A percentile compares a stretch with the other conserved stretches of the same genome.
These are phyloP conservation scores for Bombus polaris DNA, from an alignment of 1,140 invertebrate species.

Conservation along the genomic window DNA sequence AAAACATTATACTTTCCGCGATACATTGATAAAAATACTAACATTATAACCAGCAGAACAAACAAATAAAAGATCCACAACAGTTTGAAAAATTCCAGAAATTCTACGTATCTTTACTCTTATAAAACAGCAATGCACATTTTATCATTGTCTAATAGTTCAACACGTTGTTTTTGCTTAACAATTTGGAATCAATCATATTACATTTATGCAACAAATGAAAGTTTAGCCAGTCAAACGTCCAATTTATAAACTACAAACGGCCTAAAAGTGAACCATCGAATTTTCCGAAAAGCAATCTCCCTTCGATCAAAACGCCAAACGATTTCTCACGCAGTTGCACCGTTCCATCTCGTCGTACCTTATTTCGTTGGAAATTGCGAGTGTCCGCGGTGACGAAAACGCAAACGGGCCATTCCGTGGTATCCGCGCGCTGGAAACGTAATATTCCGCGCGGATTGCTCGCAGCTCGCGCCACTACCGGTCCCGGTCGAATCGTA, in stretches of 20 bases:
- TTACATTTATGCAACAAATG: no score
- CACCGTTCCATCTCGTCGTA: not conserved
- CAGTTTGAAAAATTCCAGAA: not conserved
- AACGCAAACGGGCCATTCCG: not conserved
- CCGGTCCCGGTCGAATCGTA: slow-evolving; percentile 63
- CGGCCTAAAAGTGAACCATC: no score
- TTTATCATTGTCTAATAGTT: not conserved
- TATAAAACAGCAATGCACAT: not conserved
- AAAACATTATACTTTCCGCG: no score
- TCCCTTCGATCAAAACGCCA: not conserved
- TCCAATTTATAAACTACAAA: no score
- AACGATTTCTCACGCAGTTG: not conserved
- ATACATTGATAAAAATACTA: no score
- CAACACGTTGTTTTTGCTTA: not conserved
- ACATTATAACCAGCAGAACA: no score
- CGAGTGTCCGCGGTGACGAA: not conserved
- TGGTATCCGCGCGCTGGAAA: slow-evolving; percentile 59
- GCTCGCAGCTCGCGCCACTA: slow-evolving; percentile 44
- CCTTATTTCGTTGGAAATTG: not conserved
- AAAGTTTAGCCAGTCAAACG: no score
- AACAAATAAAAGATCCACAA: no score
- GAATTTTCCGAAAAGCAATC: not conserved
- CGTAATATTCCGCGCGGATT: slow-evolving; percentile 68
- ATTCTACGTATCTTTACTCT: not conserved
- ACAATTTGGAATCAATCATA: no score